Conservation (phyloP, 2,113 vertebrate species). For the Craseonycteris thonglongyai region DNA sequence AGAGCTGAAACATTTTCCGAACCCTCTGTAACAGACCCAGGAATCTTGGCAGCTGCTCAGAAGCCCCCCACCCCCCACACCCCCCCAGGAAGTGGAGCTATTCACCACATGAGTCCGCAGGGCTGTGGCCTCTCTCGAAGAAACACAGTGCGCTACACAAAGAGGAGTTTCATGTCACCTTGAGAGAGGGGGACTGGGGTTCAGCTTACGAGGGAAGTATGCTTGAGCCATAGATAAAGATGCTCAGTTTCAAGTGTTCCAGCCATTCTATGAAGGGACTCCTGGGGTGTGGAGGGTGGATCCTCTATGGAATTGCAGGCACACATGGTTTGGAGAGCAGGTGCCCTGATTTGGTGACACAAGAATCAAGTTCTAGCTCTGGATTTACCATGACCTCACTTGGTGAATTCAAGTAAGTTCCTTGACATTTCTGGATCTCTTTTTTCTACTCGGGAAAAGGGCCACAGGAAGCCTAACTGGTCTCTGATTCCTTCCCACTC, state of each 20-base stretch:
- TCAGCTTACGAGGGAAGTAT: neutral
- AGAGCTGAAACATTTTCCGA: neutral
- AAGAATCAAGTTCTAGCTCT: neutral
- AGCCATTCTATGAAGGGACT: neutral
- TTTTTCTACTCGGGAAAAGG: neutral
- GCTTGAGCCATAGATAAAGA: neutral
- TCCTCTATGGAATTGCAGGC: neutral
- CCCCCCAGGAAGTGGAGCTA: neutral
- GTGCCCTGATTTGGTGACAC: too few relatives aligned
- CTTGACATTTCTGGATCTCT: neutral
- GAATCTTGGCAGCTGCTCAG: neutral
- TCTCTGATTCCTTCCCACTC: neutral
- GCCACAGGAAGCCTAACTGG: neutral
- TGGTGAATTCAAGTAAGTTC: neutral
- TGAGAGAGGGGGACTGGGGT: neutral
- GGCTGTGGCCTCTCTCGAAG: neutral
- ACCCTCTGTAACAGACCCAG: neutral
- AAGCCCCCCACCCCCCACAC: too few relatives aligned
- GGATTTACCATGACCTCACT: neutral
- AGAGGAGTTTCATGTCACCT: neutral
- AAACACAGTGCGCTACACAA: neutral
- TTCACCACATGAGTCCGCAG: neutral
- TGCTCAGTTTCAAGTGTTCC: neutral
- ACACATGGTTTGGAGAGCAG: accelerated
- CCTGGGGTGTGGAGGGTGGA: accelerated